These are phyloP conservation scores for Sebastiscus albofasciatus DNA, from an alignment of 2,797 vertebrate genomes.

Conservation along the genomic window DNA sequence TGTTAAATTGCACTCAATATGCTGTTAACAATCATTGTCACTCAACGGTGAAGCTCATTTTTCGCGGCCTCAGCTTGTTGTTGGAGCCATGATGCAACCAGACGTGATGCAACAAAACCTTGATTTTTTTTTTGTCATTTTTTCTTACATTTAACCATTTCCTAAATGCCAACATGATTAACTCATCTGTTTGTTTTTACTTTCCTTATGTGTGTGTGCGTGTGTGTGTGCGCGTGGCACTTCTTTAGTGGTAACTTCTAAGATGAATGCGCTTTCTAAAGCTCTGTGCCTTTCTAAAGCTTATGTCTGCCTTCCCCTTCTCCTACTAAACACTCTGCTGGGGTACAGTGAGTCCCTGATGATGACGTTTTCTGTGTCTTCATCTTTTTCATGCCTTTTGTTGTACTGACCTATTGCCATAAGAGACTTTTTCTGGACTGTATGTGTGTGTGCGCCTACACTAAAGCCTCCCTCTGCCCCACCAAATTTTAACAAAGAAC, in stretches of 20 bases:
- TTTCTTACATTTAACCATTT: slow-evolving; percentile 32
- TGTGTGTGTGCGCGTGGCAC: slow-evolving; percentile 48
- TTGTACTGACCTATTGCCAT: slow-evolving; percentile 59
- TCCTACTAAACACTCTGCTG: slow-evolving; percentile 12
- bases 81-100: slow-evolving; percentile 26
- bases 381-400: slow-evolving; percentile 32
- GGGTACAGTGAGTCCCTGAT: slow-evolving; percentile 29
- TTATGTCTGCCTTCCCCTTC: slow-evolving; percentile 71
- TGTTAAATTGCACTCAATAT: slow-evolving; percentile 57
- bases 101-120: slow-evolving; percentile 37
- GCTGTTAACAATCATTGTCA: slow-evolving; percentile 63
- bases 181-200: slow-evolving; percentile 30
- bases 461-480: slow-evolving; percentile 8
- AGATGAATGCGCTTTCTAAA: slow-evolving; percentile 75
- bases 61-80: slow-evolving; percentile 24
- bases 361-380: slow-evolving; percentile 37
- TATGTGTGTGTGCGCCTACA: slow-evolving; percentile 7
- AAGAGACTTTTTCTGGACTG: slow-evolving; percentile 50
- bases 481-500: not conserved
- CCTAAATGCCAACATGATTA: slow-evolving; percentile 58
- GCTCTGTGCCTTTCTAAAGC: slow-evolving; percentile 85
- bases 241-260: slow-evolving; percentile 68
- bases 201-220: slow-evolving; percentile 13
- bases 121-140: slow-evolving; percentile 25
- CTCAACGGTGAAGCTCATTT: slow-evolving; percentile 21